Conservation (phyloP, 2,113 vertebrate species). For the Todiramphus chloris region DNA sequence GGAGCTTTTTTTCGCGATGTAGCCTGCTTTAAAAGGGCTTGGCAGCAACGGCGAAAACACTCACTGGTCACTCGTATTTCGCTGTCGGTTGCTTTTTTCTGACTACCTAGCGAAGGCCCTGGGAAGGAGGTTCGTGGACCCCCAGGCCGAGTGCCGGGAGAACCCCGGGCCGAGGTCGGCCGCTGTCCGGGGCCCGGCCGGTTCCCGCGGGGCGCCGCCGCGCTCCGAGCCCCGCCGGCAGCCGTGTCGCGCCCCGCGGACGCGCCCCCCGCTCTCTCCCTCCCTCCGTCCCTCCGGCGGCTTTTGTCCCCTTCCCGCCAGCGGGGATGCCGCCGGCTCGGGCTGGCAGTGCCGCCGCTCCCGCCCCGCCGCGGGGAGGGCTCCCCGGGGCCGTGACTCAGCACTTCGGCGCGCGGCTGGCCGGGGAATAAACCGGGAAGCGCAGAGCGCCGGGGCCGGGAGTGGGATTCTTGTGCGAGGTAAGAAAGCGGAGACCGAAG, state of each 20-base stretch:
- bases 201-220: background rate
- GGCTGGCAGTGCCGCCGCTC: fast-evolving
- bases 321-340: fast-evolving
- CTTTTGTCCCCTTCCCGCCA: fast-evolving
- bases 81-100: background rate
- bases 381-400: background rate
- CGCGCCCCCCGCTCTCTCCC: fast-evolving
- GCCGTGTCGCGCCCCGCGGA: fast-evolving
- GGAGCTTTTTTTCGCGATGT: background rate
- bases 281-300: too few relatives aligned
- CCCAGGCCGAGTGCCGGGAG: too few relatives aligned
- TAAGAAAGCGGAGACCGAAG: background rate
- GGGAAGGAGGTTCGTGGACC: fast-evolving
- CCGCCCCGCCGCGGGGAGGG: background rate
- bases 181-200: background rate
- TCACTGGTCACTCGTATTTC: fast-evolving
- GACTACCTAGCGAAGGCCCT: fast-evolving
- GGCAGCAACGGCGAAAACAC: background rate
- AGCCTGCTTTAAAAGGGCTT: background rate
- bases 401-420: background rate
- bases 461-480: background rate
- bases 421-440: fast-evolving
- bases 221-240: fast-evolving
- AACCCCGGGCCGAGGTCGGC: fast-evolving
- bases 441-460: background rate